Evolutionary conservation across 2,888 invertebrate species (phyloP).

Genomic region (Nebria brevicollis): DNA sequence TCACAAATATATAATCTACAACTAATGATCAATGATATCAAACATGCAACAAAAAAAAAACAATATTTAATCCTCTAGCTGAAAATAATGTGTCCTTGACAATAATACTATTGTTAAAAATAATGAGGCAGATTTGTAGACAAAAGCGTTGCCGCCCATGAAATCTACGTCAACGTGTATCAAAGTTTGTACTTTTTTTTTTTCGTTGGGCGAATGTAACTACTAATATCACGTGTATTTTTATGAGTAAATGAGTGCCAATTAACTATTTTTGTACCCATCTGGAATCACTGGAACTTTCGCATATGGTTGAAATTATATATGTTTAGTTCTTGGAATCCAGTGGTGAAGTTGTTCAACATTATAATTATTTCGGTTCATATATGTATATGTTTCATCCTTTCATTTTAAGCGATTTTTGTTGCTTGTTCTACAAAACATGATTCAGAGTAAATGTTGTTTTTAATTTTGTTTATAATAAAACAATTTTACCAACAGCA

Average conservation of each 20-base stretch:
- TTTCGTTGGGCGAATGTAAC: background rate
- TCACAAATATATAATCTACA: too few relatives aligned
- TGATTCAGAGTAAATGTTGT: too few relatives aligned
- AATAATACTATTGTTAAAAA: too few relatives aligned
- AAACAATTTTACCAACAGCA: too few relatives aligned
- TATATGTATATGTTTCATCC: too few relatives aligned
- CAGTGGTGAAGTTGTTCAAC: background rate
- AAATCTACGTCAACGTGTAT: background rate
- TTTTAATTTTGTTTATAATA: too few relatives aligned
- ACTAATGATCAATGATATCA: too few relatives aligned
- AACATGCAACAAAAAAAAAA: too few relatives aligned
- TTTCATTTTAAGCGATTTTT: too few relatives aligned
- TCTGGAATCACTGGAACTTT: background rate
- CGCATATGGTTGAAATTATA: background rate
- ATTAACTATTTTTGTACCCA: background rate
- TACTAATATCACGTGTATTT: background rate
- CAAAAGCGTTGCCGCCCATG: background rate
- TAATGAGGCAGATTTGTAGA: background rate
- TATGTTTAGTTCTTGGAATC: background rate
- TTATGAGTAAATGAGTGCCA: background rate
- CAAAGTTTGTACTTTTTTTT: background rate
- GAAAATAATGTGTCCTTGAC: too few relatives aligned
- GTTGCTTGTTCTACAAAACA: too few relatives aligned
- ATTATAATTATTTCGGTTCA: background rate
- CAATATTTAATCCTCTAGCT: too few relatives aligned